Evolutionary conservation across 2,113 vertebrate species (phyloP), one percentile per base, ranked within the genome.

Genomic region (Sialia sialis): DNA sequence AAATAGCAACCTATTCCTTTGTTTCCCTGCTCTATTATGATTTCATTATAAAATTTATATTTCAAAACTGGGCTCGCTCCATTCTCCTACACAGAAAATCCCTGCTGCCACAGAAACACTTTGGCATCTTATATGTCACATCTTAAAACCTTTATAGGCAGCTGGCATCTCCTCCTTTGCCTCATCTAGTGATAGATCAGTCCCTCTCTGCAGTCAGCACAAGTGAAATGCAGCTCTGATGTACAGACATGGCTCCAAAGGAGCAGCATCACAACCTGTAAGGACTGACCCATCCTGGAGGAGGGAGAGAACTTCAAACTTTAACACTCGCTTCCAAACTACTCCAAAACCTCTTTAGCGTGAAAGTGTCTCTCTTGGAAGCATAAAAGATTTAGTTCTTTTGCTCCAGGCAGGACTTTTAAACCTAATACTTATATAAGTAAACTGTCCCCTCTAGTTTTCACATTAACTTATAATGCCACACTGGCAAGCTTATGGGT

Each of bases 331-430:
- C 13, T 93, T 87, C 59, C 14, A 55, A 69, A 55, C 39, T 43
- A 8, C 55, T 94, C 59, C 34, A 58, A 51, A 74, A 83, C 21
- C 63, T 80, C 46, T 39, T 63, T 49, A 79, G 25, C 0, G 0
- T 76, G 41, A 63, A 58, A 48, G 16, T 0, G 1, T 89, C 78
- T 83, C 43, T 74, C 43, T 82, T 44, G 51, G 51, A 93, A 83
- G 23, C 25, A 70, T 70, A 39, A 83, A 94, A 85, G 32, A 34
- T 82, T 94, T 79, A 90, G 55, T 59, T 79, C 17, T 55, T 36
- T 93, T 93, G 82, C 82, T 79, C 7, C 59, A 87, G 84, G 74
- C 84, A 80, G 72, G 59, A 66, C 38, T 89, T 94, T 69, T 52
- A 94, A 94, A 80, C 51, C 67, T 80, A 82, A 70, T 83, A 84